Percentiles rank a stretch among this genome's conserved stretches.
Evolutionary conservation across 2,113 vertebrate species (phyloP).

Genomic region (Ranitomeya imitator): DNA sequence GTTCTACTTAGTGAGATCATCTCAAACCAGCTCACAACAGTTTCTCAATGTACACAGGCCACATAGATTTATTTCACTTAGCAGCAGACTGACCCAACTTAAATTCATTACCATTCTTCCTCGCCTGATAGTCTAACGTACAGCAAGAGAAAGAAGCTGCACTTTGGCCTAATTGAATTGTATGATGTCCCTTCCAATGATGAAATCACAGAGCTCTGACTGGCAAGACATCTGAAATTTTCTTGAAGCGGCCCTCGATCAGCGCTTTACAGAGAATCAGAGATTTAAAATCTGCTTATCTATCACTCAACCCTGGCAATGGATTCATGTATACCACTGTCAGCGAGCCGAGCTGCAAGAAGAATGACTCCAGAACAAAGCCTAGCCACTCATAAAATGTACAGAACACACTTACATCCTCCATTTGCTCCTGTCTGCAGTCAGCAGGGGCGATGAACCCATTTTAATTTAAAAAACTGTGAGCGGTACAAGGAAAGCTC

Average conservation of each 20-base stretch:
- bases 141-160: neutral
- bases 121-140: neutral
- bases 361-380: neutral
- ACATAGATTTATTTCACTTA: too few species aligned
- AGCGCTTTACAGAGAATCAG: neutral
- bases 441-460: neutral
- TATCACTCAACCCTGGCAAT: neutral
- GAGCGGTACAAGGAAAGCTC: neutral
- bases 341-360: neutral
- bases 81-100: too few species aligned
- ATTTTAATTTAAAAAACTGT: slow-evolving; percentile 36
- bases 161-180: slow-evolving; percentile 2
- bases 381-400: neutral
- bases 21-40: too few species aligned
- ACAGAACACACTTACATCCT: neutral
- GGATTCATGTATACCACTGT: neutral
- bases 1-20: too few species aligned
- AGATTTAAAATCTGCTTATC: slow-evolving; percentile 3
- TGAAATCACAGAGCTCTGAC: neutral
- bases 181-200: neutral
- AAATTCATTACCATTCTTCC: too few species aligned
- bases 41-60: too few species aligned
- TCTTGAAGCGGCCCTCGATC: neutral
- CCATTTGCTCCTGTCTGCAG: neutral
- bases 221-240: neutral